Base-by-base conservation (phyloP, 30 jellyfish, hydroid and myxozoan species). In the Cassiopea andromeda region DNA sequence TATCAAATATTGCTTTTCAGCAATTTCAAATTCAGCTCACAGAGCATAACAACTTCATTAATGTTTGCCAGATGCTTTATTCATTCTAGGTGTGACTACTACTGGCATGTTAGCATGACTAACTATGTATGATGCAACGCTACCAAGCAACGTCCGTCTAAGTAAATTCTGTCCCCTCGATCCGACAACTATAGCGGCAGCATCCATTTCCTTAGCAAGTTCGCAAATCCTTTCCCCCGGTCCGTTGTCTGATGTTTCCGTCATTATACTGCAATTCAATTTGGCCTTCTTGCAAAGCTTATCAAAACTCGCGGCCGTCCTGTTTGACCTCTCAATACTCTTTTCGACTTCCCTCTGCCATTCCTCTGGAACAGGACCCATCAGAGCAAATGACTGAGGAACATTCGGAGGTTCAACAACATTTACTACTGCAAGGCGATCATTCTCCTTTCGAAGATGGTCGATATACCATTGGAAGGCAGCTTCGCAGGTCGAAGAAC, bases 91-190 rank as follows among this genome's bases (percentile, higher is more conserved):
- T 7, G 98, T 87, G 14, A 92, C 93, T 6, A 93, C 89, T 27
- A 92, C 96, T 15, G 98, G 92, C 7, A 90, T 85, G 44, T 82
- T 80, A 7, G 98, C 91, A 87, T 83, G 94, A 79, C 71, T 57
- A 78, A 91, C 93, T 60, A 93, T 93, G 71, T 93, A 93, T 6
- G 96, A 87, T 57, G 97, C 82, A 7, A 88, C 96, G 49, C 98
- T 93, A 7, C 98, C 98, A 14, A 93, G 94, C 43, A 93, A 69
- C n/a, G 98, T 93, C 83, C 98, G 82, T 76, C 98, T 74, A 14
- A 93, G 17, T 67, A 88, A 69, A 78, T 93, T 93, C 71, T 86
- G 91, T 27, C 98, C 98, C 76, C 98, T 87, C 46, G 98, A 87
- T 48, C 98, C 98, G 6, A 93, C 91, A 6, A 93, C 91, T 46